A percentile compares a stretch with the other conserved stretches of the same genome.
Evolutionary conservation across 2,797 vertebrate genomes (phyloP).

Genomic region (Coregonus suidteri): DNA sequence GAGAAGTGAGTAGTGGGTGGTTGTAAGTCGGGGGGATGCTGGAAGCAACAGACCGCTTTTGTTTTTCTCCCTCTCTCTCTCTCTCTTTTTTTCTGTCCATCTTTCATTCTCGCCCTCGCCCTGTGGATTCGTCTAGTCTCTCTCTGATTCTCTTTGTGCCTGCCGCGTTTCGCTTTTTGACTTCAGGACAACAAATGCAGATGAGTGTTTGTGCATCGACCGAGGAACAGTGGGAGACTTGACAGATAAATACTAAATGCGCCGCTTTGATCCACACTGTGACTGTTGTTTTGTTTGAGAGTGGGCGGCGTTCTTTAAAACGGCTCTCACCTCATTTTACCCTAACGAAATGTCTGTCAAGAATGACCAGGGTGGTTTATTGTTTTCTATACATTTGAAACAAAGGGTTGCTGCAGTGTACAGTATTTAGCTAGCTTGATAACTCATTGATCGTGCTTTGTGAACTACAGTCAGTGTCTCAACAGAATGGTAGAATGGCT

Average conservation of each 20-base stretch:
- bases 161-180: slow-evolving; percentile 8
- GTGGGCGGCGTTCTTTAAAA: slow-evolving; percentile 13
- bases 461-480: neutral
- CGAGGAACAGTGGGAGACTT: slow-evolving; percentile 19
- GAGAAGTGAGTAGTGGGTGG: slow-evolving; percentile 4
- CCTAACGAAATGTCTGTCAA: slow-evolving; percentile 27
- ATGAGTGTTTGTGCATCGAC: slow-evolving; percentile 26
- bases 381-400: neutral
- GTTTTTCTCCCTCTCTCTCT: slow-evolving; percentile 6
- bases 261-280: slow-evolving; percentile 47
- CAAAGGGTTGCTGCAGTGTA: neutral
- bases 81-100: slow-evolving; percentile 18
- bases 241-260: slow-evolving; percentile 40
- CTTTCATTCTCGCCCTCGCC: neutral
- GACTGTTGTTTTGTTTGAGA: slow-evolving; percentile 43
- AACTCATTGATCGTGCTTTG: neutral
- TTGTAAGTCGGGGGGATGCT: slow-evolving; percentile 1
- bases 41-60: slow-evolving; percentile 14
- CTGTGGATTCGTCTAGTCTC: slow-evolving; percentile 16
- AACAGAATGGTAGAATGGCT: neutral
- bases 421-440: neutral
- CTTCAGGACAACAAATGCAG: slow-evolving; percentile 41
- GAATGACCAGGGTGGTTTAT: neutral
- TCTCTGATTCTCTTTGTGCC: slow-evolving; percentile 35
- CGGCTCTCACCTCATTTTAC: slow-evolving; percentile 19